Percentiles rank a stretch among this genome's conserved stretches.
These are phyloP conservation scores for Fistularia commersonii DNA, from an alignment of 2,797 vertebrate species.

Conservation along the genomic window DNA sequence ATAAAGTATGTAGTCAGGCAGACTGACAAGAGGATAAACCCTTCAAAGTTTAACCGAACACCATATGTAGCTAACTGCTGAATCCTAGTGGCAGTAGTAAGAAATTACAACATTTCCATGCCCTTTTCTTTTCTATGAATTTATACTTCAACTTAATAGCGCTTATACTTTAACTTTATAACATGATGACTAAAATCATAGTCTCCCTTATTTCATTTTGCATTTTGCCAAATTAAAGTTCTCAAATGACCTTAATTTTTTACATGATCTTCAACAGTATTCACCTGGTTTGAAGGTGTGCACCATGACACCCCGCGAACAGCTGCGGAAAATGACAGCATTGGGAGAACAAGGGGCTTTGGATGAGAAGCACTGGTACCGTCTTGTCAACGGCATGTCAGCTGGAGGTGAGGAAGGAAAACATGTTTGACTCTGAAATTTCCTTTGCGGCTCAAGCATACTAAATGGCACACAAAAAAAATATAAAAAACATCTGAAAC, in stretches of 20 bases:
- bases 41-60: no score
- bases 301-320: slow-evolving; percentile 87
- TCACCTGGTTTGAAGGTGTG: slow-evolving; percentile 8
- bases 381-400: slow-evolving; percentile 83
- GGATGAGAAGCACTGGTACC: slow-evolving; percentile 88
- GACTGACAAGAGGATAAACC: no score
- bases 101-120: not conserved
- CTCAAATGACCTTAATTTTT: not conserved
- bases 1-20: no score
- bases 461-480: not conserved
- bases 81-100: slow-evolving; percentile 19
- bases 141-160: no score
- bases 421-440: not conserved
- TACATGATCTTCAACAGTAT: slow-evolving; percentile 7
- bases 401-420: slow-evolving; percentile 79
- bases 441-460: not conserved
- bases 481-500: not conserved
- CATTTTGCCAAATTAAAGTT: not conserved
- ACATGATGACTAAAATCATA: no score
- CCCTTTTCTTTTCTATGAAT: not conserved
- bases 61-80: slow-evolving; percentile 10
- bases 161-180: no score
- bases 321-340: slow-evolving; percentile 83
- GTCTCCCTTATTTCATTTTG: not conserved
- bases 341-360: slow-evolving; percentile 80